Evolutionary conservation across 2,797 vertebrate genomes (phyloP), one percentile per base, ranked within the genome.

Genomic region (Nyctibius grandis): DNA sequence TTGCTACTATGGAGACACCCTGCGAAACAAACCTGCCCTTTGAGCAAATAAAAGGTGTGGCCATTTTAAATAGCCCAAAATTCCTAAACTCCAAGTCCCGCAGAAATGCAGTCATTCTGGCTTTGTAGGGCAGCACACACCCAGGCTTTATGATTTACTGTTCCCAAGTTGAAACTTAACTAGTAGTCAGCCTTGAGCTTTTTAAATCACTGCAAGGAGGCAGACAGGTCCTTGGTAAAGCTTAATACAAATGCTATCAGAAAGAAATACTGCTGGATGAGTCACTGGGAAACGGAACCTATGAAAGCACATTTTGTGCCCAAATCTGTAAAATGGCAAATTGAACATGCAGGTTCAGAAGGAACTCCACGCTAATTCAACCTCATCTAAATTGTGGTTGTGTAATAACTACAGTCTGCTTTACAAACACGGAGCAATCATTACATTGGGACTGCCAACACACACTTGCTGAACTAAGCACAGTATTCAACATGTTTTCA

Each of bases 41-140:
- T 94, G 93, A 97, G 93, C 76, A 89, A 96, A 95, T 42, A 94
- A 76, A 93, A 97, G 97, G 97, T 97, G 97, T 87, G 97, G 97
- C 95, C 87, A 48, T 54, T 56, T 86, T 51, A 72, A 97, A 97
- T n/a, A 72, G 92, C 91, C 75, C 74, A 19, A 56, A 94, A 96
- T 95, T 93, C 97, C 95, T 94, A 4, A 79, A 81, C 86, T 83
- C 82, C 23, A 70, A 96, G 85, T 11, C 50, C 87, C 69, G 59
- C 77, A 96, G 94, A 59, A 96, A 97, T 89, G 92, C 89, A 94
- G 94, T 91, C 96, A 84, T 83, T 91, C 97, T 97, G 91, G 95
- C 87, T 94, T 22, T 23, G 83, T 63, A 91, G 76, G 88, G 85
- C 16, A 91, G 78, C 76, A 91, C 91, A 97, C 96, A 5, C 96